Evolutionary conservation across 2,797 vertebrate genomes (phyloP), one percentile per base, ranked within the genome.

Genomic region (Cygnus olor): DNA sequence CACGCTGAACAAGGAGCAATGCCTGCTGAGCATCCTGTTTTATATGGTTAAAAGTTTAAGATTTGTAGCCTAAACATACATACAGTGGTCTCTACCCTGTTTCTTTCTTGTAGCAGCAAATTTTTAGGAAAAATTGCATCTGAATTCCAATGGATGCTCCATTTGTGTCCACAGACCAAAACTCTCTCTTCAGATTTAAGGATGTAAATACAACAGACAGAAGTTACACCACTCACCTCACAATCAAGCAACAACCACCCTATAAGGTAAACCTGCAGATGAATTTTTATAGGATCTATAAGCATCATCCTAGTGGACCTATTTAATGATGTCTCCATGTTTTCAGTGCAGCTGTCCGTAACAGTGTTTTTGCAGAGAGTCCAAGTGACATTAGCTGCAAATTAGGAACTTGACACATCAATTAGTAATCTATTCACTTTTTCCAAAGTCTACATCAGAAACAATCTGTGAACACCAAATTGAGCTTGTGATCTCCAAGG

Each of bases 391-490:
- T 89, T 90, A 87, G 73, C 82, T 85, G 82, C 74, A 94, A 82
- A 94, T 95, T 88, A 93, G 83, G 91, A 95, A 89, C 94, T 80
- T 85, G 90, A 95, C 90, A 93, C 89, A 94, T 87, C 88, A 91
- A 78, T 96, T 97, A 93, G 91, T 90, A 96, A 90, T 60, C 80
- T 90, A 89, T 80, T 96, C 94, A 71, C 77, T 96, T 95, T 90
- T 97, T 93, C 96, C 95, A 94, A 85, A 89, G 69, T 53, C 84
- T 89, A 96, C 94, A 96, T 92, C 72, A 94, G 84, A 96, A 95
- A 89, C 71, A 74, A 85, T 96, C 84, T 90, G 78, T 73, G 92
- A 86, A 88, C 91, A 86, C 93, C 93, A 95, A 94, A 83, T 30
- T 56, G 36, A 82, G 57, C 89, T 92, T 92, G 85, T 91, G 86